Base-by-base conservation (phyloP, 2,797 vertebrate species). In the Pseudomugil gertrudae region DNA sequence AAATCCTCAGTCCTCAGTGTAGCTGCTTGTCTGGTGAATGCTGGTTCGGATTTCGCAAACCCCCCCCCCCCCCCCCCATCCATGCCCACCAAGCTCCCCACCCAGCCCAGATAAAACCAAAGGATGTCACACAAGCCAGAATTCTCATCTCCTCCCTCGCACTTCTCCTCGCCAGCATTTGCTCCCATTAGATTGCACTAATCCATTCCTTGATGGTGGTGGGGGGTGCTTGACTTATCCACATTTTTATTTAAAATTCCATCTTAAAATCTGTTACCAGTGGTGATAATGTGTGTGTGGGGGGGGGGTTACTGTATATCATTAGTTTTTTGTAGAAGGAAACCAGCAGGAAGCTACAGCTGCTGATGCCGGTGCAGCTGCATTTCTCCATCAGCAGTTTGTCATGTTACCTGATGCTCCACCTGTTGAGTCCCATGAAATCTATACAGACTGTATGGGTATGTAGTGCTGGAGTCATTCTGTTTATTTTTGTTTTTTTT, bases 171-270 rank as follows among this genome's bases (percentile, higher is more conserved):
- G 43, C 78, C 66, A 71, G 63, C 84, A 67, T 69, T 80, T 67
- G 73, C 64, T 56, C 80, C 73, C 74, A 72, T 90, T 87, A 74
- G 84, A 87, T 92, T 94, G 93, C 94, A 94, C 94, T 93, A 92
- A 92, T 87, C 71, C 83, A 89, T 89, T 89, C 82, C 81, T 78
- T 76, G 57, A 81, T 38, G 13, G 14, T 15, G 36, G 5, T 13
- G 14, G 33, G 36, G 13, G 13, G 38, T 55, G 43, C 72, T 78
- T 50, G 62, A 40, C 36, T 73, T 29, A 3, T 29, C 61, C 63
- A 48, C 33, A 38, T 32, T 32, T 54, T 45, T 57, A 35, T 57
- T 60, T 59, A 26, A 4, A 33, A 30, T 69, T 78, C 60, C 74
- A 62, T 74, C 80, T 84, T 71, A 83, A 80, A 80, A 81, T 80